Conservation (phyloP, 2,888 invertebrate species). For the Drosophila melanosoma region DNA sequence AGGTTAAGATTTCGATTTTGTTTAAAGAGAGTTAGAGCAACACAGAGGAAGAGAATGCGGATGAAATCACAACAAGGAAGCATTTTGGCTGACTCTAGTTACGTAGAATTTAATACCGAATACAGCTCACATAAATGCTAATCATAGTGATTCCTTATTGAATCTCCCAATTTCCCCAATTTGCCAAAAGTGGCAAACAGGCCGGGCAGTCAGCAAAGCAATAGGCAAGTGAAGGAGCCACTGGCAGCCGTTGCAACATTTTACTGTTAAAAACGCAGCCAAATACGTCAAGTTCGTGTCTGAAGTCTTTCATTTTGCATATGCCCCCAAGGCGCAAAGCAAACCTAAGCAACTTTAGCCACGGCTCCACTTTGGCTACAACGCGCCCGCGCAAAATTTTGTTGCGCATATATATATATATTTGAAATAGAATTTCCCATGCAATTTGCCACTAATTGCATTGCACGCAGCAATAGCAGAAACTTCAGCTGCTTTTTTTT, state of each 20-base stretch:
- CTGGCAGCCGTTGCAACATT: constrained; percentile 24
- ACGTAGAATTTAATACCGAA: constrained; percentile 48
- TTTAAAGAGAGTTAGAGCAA: constrained; percentile 19
- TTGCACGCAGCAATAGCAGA: constrained; percentile 66
- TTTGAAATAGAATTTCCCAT: constrained; percentile 70
- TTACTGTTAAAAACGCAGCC: constrained; percentile 70
- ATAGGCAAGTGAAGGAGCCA: constrained; percentile 39
- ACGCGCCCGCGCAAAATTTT: constrained; percentile 47
- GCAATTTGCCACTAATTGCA: constrained; percentile 77
- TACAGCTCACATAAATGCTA: constrained; percentile 69
- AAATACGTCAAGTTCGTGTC: constrained; percentile 73
- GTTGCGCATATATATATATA: constrained; percentile 64
- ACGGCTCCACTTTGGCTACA: constrained; percentile 15
- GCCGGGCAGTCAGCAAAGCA: background rate
- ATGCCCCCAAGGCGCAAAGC: constrained; percentile 37
- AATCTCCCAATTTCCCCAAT: constrained; percentile 64
- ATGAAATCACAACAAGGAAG: constrained; percentile 65
- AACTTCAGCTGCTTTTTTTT: constrained; percentile 58
- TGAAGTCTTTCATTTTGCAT: constrained; percentile 66
- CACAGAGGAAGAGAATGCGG: background rate
- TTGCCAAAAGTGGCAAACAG: constrained; percentile 29
- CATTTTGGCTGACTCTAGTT: constrained; percentile 40
- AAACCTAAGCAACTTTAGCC: constrained; percentile 5
- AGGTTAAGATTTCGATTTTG: constrained; percentile 79
- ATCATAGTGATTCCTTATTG: constrained; percentile 80